Conservation (phyloP, 2,113 vertebrate species). For the Equus przewalskii region DNA sequence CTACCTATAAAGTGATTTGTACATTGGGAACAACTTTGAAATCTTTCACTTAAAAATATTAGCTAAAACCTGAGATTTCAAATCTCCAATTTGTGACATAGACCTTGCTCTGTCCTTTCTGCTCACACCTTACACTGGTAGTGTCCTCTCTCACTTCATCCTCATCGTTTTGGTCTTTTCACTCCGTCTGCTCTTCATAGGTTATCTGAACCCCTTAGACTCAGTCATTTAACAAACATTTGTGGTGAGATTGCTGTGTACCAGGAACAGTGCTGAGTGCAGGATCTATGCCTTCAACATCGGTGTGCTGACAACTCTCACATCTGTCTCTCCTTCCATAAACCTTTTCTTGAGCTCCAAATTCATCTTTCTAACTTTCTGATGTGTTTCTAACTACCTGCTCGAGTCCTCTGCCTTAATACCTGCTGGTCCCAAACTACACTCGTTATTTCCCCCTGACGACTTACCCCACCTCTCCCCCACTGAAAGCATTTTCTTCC, state of each 20-base stretch:
- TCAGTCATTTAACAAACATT: neutral
- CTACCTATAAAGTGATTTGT: neutral
- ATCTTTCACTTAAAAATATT: neutral
- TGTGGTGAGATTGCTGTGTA: neutral
- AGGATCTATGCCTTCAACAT: accelerated
- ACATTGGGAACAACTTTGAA: neutral
- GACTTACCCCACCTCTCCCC: neutral
- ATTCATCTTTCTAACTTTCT: neutral
- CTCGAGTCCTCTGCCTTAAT: neutral
- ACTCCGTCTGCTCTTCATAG: neutral
- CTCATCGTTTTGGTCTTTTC: neutral
- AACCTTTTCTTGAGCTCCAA: neutral
- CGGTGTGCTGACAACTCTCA: neutral
- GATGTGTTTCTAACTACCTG: neutral
- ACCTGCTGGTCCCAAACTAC: neutral
- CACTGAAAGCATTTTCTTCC: accelerated
- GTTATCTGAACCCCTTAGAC: neutral
- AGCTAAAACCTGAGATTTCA: neutral
- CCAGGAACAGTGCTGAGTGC: neutral
- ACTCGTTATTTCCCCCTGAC: neutral
- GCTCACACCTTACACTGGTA: neutral
- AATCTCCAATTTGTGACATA: neutral
- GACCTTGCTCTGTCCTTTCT: neutral
- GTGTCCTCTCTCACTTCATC: neutral
- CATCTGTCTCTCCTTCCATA: neutral